These are phyloP conservation scores for Dichetophora obliterata DNA, from an alignment of 2,888 invertebrate genomes.

Conservation along the genomic window DNA sequence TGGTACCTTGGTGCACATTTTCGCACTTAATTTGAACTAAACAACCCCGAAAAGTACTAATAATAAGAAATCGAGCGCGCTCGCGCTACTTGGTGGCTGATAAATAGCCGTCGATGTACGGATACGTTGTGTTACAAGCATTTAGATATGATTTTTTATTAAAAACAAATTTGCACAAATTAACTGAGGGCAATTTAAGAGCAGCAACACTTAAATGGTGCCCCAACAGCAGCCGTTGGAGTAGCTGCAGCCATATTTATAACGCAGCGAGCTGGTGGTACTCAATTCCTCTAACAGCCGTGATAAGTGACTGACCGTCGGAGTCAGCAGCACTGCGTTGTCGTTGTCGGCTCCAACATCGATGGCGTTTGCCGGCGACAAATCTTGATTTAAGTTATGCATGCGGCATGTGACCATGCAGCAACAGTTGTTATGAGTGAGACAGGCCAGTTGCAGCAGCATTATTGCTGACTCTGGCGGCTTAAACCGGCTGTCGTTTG, in stretches of 20 bases:
- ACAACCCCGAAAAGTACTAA: background rate
- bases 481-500: too few relatives aligned
- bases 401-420: background rate
- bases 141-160: slow-evolving; percentile 30
- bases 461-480: background rate
- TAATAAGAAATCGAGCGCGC: background rate
- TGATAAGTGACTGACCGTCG: too few relatives aligned
- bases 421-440: background rate
- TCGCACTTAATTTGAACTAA: slow-evolving; percentile 25
- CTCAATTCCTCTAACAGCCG: too few relatives aligned
- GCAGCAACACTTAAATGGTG: slow-evolving; percentile 20
- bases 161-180: slow-evolving; percentile 38
- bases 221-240: background rate
- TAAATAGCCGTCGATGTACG: slow-evolving; percentile 5
- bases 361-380: background rate
- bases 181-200: slow-evolving; percentile 31
- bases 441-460: background rate
- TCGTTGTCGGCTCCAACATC: background rate
- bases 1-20: slow-evolving; percentile 23
- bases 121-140: slow-evolving; percentile 21
- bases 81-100: background rate
- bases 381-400: background rate
- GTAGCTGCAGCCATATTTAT: background rate
- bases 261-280: background rate
- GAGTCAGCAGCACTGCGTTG: background rate